A percentile compares a stretch with the other conserved stretches of the same genome.
Conservation (phyloP, 1,140 invertebrate genomes). For the Drosophila takahashii region DNA sequence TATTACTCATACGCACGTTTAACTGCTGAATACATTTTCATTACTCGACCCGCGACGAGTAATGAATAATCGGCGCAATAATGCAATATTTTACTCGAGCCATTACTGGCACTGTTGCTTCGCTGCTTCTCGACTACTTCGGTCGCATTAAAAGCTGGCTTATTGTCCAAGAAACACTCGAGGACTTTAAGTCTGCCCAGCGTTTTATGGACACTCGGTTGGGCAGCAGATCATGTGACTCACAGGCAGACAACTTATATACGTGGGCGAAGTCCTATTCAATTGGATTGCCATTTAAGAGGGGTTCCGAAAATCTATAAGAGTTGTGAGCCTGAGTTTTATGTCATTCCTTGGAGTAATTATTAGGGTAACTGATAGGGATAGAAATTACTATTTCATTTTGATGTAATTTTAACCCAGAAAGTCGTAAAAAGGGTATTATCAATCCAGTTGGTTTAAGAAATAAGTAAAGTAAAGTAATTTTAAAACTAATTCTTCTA, state of each 20-base stretch:
- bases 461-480: too few species aligned
- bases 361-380: too few species aligned
- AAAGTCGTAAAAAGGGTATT: not conserved
- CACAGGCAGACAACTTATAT: slow-evolving; percentile 1
- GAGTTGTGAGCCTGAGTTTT: not conserved
- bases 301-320: not conserved
- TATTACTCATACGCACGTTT: slow-evolving; percentile 81
- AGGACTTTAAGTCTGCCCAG: slow-evolving; percentile 7
- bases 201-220: slow-evolving; percentile 19
- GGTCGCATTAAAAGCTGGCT: slow-evolving; percentile 28
- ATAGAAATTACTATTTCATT: not conserved
- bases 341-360: too few species aligned
- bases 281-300: slow-evolving; percentile 9
- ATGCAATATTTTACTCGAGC: slow-evolving; percentile 50
- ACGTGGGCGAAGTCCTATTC: not conserved
- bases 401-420: not conserved
- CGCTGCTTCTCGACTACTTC: not conserved
- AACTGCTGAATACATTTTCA: slow-evolving; percentile 81
- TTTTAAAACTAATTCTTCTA: too few species aligned
- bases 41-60: slow-evolving; percentile 65
- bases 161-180: slow-evolving; percentile 8
- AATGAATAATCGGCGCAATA: slow-evolving; percentile 74
- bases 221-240: slow-evolving; percentile 11
- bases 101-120: slow-evolving; percentile 18
- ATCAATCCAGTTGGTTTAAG: too few species aligned